These are phyloP conservation scores for Acrobasis consociella DNA, from an alignment of 2,888 invertebrate genomes.

Conservation along the genomic window DNA sequence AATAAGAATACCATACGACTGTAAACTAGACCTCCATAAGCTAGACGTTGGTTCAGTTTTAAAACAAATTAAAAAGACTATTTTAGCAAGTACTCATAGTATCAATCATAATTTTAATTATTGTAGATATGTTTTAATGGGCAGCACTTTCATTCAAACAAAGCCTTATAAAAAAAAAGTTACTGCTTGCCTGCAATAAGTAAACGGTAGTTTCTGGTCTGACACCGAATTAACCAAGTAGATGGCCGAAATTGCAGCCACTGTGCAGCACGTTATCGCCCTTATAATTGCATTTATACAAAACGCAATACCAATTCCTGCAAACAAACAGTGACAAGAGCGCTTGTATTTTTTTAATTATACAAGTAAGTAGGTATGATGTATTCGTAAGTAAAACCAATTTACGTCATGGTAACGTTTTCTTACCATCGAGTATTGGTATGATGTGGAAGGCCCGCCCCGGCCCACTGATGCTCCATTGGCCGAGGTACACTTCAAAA, in stretches of 20 bases:
- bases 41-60: no score
- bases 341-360: background rate
- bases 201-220: conserved; percentile 62
- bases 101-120: no score
- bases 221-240: conserved; percentile 58
- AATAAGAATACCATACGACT: no score
- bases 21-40: no score
- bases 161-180: background rate
- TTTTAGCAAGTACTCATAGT: no score
- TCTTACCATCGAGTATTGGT: conserved; percentile 67
- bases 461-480: conserved; percentile 76
- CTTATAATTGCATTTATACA: conserved; percentile 68
- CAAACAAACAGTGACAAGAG: background rate
- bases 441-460: conserved; percentile 71
- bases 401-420: background rate
- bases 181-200: conserved; percentile 62
- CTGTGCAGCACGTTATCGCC: conserved; percentile 59
- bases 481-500: conserved; percentile 73
- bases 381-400: no score
- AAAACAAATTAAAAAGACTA: no score
- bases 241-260: conserved; percentile 61
- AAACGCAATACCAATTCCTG: conserved; percentile 73
- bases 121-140: no score
- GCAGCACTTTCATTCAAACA: no score
- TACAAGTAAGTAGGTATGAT: no score